A percentile compares a stretch with the other conserved stretches of the same genome.
These are phyloP conservation scores for Phoebastria nigripes DNA, from an alignment of 2,797 vertebrate species.

Conservation along the genomic window DNA sequence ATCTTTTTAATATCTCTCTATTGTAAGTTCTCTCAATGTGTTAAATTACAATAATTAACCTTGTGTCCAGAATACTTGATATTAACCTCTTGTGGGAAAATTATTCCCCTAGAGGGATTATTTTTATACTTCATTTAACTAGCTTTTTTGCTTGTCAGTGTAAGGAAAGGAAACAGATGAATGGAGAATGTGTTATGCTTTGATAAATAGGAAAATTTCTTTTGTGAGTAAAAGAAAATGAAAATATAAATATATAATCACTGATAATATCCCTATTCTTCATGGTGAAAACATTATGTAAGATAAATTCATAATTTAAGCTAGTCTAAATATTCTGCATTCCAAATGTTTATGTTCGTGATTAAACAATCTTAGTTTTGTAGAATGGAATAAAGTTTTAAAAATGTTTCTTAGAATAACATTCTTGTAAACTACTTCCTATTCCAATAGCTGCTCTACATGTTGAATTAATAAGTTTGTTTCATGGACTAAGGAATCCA, in stretches of 20 bases:
- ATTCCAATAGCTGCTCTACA: background rate
- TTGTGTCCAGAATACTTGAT: background rate
- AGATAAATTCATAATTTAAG: background rate
- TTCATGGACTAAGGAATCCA: background rate
- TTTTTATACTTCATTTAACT: conserved; percentile 24
- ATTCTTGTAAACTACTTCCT: background rate
- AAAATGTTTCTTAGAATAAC: background rate
- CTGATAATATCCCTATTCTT: background rate
- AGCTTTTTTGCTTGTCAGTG: background rate
- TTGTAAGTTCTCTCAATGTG: background rate
- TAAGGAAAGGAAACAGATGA: background rate
- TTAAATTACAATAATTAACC: conserved; percentile 37
- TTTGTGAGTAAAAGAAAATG: background rate
- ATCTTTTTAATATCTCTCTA: background rate
- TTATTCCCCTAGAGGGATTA: background rate
- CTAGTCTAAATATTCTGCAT: background rate
- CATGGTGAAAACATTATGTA: background rate
- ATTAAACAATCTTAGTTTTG: background rate
- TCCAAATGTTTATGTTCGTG: background rate
- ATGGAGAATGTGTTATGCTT: background rate
- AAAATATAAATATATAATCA: background rate
- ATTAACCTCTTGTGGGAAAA: conserved; percentile 15
- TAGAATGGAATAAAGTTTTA: background rate
- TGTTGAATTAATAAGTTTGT: background rate
- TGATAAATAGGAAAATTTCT: background rate